These are phyloP conservation scores for Ceraclea dissimilis DNA, from an alignment of 2,888 invertebrate genomes.

Conservation along the genomic window DNA sequence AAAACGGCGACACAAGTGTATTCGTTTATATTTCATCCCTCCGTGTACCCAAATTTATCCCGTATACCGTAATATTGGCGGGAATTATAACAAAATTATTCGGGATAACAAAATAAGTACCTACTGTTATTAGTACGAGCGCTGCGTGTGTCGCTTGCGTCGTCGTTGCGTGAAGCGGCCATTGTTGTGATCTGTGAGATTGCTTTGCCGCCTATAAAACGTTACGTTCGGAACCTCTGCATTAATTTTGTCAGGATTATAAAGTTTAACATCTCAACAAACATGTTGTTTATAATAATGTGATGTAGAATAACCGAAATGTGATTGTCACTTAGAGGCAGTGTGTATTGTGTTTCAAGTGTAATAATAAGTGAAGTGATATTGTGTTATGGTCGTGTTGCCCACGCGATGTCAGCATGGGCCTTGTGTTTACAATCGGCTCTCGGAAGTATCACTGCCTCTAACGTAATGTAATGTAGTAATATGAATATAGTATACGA, in stretches of 20 bases:
- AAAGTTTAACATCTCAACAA: neutral
- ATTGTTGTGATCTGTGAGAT: constrained; percentile 17
- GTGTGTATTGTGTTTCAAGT: neutral
- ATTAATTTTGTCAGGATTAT: neutral
- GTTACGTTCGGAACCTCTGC: neutral
- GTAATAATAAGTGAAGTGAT: neutral
- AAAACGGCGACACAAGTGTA: neutral
- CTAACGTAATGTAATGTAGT: too few relatives aligned
- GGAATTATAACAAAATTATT: neutral
- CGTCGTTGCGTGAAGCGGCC: constrained; percentile 27
- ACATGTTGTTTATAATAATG: neutral
- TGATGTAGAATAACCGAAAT: neutral
- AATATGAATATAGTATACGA: too few relatives aligned
- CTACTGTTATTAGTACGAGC: constrained; percentile 8
- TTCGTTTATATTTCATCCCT: neutral
- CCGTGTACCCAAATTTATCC: constrained; percentile 6
- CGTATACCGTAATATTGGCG: constrained; percentile 19
- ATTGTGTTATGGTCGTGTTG: neutral
- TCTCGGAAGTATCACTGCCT: neutral
- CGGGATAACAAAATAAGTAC: constrained; percentile 1
- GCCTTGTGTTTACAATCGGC: constrained; percentile 22
- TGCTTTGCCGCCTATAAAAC: constrained; percentile 7
- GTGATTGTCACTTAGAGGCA: neutral
- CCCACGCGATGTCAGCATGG: constrained; percentile 17
- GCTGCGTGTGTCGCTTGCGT: constrained; percentile 19